phyloP scores from a whole-genome alignment of 37 sponge, comb jelly and placozoan genomes.

The Eunapius fragilis region DNA sequence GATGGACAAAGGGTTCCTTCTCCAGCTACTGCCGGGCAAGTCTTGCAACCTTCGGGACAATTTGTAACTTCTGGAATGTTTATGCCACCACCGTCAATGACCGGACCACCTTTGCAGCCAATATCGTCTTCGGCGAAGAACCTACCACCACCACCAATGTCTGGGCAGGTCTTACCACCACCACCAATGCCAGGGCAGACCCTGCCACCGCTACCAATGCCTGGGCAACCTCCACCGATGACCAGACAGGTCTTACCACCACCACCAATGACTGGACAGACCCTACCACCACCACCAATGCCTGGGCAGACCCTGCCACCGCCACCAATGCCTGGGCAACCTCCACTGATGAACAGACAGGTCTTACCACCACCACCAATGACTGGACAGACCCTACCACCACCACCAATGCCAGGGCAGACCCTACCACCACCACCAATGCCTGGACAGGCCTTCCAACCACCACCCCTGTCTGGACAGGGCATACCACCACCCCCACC shows the following conservation, averaged over 20 bases:
- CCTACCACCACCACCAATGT: neutral
- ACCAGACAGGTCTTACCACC: neutral
- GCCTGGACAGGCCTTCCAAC: neutral
- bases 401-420: neutral
- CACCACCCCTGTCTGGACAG: neutral
- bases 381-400: neutral
- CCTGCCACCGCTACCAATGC: neutral
- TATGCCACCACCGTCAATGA: neutral
- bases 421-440: neutral
- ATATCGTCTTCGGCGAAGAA: neutral
- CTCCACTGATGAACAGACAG: neutral
- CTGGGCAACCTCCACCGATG: neutral
- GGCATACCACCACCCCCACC: neutral
- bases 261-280: neutral
- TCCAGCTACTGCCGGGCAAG: conserved; percentile 4
- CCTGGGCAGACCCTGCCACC: neutral
- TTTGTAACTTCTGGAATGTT: no score
- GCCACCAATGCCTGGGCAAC: neutral
- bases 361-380: neutral
- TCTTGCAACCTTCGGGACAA: neutral
- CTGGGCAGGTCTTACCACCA: neutral
- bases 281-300: neutral
- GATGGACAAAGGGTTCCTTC: conserved; percentile 4
- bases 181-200: neutral
- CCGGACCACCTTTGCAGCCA: neutral